Evolutionary conservation across 2,888 invertebrate genomes (phyloP).

Genomic region (Globia sparganii): DNA sequence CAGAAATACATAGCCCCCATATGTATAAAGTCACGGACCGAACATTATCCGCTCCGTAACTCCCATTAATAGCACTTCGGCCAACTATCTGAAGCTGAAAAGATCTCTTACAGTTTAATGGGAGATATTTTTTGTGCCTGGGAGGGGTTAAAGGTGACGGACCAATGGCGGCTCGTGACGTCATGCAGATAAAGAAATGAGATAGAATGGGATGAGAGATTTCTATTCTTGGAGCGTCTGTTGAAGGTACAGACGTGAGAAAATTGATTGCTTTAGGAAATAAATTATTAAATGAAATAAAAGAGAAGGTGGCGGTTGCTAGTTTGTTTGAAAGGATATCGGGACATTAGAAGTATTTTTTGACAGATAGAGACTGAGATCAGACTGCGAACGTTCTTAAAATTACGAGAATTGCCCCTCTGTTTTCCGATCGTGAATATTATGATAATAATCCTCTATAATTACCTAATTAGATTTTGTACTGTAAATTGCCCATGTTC

Average conservation of each 20-base stretch:
- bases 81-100: conserved; percentile 82
- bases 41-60: conserved; percentile 50
- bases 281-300: background rate
- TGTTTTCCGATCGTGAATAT: background rate
- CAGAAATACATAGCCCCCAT: conserved; percentile 46
- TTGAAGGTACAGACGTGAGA: conserved; percentile 68
- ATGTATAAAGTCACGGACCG: conserved; percentile 58
- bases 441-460: background rate
- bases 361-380: no score
- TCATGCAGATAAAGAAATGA: conserved; percentile 73
- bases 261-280: conserved; percentile 57
- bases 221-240: conserved; percentile 84
- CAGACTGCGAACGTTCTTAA: no score
- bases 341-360: no score
- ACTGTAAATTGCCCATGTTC: background rate
- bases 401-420: no score
- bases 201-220: conserved; percentile 80
- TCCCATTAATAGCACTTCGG: conserved; percentile 74
- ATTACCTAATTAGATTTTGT: background rate
- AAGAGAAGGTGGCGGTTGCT: background rate
- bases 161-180: conserved; percentile 82
- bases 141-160: conserved; percentile 88
- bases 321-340: background rate
- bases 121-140: conserved; percentile 88
- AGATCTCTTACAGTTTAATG: conserved; percentile 87